phyloP scores from a whole-genome alignment of 92 coral and sea anemone species.

The Zoanthus sociatus region DNA sequence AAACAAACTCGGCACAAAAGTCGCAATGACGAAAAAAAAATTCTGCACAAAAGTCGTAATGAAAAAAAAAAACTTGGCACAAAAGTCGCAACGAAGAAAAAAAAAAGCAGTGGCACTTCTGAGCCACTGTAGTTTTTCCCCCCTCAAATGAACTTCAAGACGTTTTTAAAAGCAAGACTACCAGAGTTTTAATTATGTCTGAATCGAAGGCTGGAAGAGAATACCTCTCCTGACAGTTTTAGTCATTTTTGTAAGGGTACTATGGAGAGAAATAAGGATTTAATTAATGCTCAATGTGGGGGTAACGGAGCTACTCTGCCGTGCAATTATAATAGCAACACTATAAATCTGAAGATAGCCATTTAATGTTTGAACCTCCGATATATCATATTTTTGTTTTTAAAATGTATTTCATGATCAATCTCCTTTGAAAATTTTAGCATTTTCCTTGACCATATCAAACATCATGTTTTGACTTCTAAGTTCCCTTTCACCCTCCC shows the following conservation, averaged over 20 bases:
- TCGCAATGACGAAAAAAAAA: no score
- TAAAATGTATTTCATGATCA: conserved; percentile 26
- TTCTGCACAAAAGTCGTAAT: no score
- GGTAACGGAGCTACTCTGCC: conserved; percentile 14
- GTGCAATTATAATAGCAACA: conserved; percentile 8
- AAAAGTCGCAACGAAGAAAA: no score
- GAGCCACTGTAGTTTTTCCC: not conserved
- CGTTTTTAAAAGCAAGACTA: conserved; percentile 22
- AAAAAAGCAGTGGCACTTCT: not conserved
- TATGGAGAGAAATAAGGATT: conserved; percentile 31
- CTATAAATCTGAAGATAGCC: conserved; percentile 25
- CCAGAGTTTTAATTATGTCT: conserved; percentile 26
- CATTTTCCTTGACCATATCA: conserved; percentile 51
- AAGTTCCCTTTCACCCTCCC: conserved; percentile 64
- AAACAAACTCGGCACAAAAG: no score
- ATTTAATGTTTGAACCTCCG: conserved; percentile 40
- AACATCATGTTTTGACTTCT: conserved; percentile 63
- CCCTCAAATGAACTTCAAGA: conserved; percentile 24
- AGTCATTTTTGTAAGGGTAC: conserved; percentile 22
- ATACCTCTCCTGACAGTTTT: conserved; percentile 35
- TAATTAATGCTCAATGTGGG: conserved; percentile 19
- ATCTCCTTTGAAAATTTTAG: conserved; percentile 59
- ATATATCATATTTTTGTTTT: conserved; percentile 25
- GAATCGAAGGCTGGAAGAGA: conserved; percentile 18
- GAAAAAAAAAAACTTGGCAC: no score